Conservation (phyloP, 1,140 invertebrate genomes). For the Drosophila varians region DNA sequence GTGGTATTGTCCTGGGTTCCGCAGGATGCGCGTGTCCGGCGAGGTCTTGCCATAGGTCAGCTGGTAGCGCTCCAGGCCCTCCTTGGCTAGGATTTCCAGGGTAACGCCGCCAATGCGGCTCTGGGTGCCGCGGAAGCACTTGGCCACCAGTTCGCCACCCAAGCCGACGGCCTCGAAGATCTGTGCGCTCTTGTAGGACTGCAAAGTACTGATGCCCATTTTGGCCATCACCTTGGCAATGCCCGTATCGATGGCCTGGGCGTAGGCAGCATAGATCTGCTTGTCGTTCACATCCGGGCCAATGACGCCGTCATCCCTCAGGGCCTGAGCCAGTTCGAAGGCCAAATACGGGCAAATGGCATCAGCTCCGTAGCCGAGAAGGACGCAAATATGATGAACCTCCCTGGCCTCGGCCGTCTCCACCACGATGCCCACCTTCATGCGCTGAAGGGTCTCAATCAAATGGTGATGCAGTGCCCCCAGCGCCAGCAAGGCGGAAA, state of each 20-base stretch:
- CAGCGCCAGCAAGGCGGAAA: conserved; percentile 93
- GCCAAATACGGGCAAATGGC: conserved; percentile 99
- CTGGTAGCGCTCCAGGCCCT: conserved; percentile 93
- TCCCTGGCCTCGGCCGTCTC: conserved; percentile 98
- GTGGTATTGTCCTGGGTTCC: conserved; percentile 97
- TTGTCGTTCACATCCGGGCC: conserved; percentile 91
- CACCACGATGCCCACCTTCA: conserved; percentile 97
- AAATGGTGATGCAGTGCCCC: conserved; percentile 97
- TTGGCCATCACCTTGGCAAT: conserved; percentile 98
- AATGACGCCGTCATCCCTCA: conserved; percentile 92
- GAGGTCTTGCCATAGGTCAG: conserved; percentile 90
- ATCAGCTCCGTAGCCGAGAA: conserved; percentile 98
- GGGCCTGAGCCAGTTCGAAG: conserved; percentile 93
- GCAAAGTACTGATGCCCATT: conserved; percentile 99
- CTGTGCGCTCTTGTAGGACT: conserved; percentile 99
- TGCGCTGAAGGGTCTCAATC: conserved; percentile 96
- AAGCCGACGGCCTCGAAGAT: conserved; percentile 99
- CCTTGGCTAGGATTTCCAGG: conserved; percentile 94
- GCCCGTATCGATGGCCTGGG: conserved; percentile 89
- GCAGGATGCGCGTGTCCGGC: conserved; percentile 91
- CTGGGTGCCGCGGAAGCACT: conserved; percentile 97
- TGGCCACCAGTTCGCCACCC: conserved; percentile 95
- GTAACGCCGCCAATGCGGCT: conserved; percentile 97
- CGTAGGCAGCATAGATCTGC: conserved; percentile 89
- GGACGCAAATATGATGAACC: conserved; percentile 98